These are phyloP conservation scores for Drosophila kambysellisi DNA, from an alignment of 2,888 invertebrate genomes.

Conservation along the genomic window DNA sequence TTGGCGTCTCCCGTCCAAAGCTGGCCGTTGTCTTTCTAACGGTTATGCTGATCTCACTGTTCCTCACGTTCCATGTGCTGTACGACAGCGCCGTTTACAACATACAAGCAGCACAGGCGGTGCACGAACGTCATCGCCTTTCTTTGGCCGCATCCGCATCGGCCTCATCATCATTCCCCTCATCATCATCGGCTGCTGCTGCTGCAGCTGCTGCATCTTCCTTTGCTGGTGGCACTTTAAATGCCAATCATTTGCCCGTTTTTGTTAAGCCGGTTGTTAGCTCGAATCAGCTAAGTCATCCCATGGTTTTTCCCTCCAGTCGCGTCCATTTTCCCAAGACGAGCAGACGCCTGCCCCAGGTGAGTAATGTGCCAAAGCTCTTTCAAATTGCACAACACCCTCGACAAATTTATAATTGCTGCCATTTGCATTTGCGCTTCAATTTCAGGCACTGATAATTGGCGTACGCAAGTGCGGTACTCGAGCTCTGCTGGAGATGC, in stretches of 20 bases:
- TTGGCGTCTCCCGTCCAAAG: constrained; percentile 93
- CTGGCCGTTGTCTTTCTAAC: constrained; percentile 91
- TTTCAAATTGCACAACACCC: constrained; percentile 3
- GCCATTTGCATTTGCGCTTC: constrained; percentile 60
- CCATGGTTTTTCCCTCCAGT: constrained; percentile 85
- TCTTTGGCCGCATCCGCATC: constrained; percentile 71
- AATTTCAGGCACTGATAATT: constrained; percentile 92
- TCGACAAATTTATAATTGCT: constrained; percentile 60
- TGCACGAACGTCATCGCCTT: constrained; percentile 86
- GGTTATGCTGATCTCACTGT: constrained; percentile 92
- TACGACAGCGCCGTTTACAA: constrained; percentile 94
- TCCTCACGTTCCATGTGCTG: constrained; percentile 93
- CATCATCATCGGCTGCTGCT: constrained; percentile 10
- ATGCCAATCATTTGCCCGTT: constrained; percentile 79
- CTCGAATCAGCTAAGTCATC: constrained; percentile 84
- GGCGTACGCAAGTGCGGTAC: constrained; percentile 99
- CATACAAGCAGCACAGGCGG: constrained; percentile 89
- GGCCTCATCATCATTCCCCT: constrained; percentile 20
- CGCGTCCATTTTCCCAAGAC: constrained; percentile 88
- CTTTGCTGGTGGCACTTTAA: not conserved
- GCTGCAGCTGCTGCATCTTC: constrained; percentile 8
- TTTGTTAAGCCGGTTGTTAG: constrained; percentile 76
- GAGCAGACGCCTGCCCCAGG: constrained; percentile 88
- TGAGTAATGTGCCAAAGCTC: constrained; percentile 54
- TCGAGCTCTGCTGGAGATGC: constrained; percentile 97